phyloP scores from a whole-genome alignment of 30 jellyfish, hydroid and myxozoan species.

The Hydractinia symbiolongicarpus region DNA sequence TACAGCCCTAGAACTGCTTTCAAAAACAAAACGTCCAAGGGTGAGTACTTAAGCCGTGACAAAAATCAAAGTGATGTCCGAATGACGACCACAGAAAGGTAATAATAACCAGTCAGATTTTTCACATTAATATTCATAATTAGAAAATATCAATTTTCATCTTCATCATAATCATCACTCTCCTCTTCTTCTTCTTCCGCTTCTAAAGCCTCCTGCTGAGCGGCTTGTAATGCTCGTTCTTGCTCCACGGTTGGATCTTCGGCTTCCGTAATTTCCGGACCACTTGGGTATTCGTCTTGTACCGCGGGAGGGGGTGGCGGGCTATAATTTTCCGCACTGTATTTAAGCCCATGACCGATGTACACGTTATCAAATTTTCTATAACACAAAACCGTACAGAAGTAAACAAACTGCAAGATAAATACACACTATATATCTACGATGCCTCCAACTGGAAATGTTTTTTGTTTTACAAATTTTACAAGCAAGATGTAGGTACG shows the following conservation, averaged over 20 bases:
- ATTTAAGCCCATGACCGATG: slow-evolving; percentile 82
- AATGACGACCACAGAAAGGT: no score
- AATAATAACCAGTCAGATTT: no score
- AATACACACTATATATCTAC: no score
- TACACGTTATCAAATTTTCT: slow-evolving; percentile 74
- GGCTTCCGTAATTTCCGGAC: slow-evolving; percentile 82
- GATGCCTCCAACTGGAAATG: no score
- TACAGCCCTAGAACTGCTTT: no score
- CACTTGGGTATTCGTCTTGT: slow-evolving; percentile 91
- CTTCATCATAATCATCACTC: slow-evolving; percentile 77
- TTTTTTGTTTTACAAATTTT: no score
- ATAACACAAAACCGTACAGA: neutral
- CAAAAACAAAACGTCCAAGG: no score
- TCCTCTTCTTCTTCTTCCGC: slow-evolving; percentile 94
- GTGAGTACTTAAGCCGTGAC: no score
- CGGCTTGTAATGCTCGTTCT: slow-evolving; percentile 86
- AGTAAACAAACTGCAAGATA: neutral
- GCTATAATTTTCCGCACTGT: slow-evolving; percentile 74
- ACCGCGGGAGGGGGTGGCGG: slow-evolving; percentile 95
- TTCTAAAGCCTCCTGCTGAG: slow-evolving; percentile 84
- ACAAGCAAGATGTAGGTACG: slow-evolving; percentile 3
- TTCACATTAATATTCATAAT: neutral
- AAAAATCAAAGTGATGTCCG: no score
- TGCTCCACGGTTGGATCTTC: slow-evolving; percentile 96
- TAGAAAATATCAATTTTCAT: slow-evolving; percentile 10